Conservation (phyloP, 2,888 invertebrate genomes). For the Ischnus inquisitorius region DNA sequence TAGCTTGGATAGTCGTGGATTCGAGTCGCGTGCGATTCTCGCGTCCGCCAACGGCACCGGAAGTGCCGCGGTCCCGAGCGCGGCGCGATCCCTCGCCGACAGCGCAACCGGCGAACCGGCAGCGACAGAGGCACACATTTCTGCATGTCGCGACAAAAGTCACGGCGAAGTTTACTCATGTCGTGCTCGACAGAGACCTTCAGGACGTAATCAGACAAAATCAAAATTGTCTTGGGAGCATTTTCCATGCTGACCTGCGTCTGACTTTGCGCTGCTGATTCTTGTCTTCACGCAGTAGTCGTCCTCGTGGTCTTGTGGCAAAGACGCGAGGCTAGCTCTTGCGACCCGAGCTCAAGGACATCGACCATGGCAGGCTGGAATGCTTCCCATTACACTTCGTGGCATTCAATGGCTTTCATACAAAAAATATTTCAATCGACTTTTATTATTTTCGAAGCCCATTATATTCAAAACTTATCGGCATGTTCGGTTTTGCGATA, state of each 20-base stretch:
- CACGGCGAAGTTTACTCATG: not conserved
- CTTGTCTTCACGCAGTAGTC: too few species aligned
- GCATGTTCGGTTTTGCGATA: not conserved
- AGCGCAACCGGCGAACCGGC: conserved; percentile 1
- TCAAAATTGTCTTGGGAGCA: conserved; percentile 18
- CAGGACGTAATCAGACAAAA: conserved; percentile 18
- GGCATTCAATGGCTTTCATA: not conserved
- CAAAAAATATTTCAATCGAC: not conserved
- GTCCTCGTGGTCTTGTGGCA: not conserved
- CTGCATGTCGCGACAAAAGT: conserved; percentile 10
- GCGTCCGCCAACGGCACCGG: conserved; percentile 64
- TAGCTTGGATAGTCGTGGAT: conserved; percentile 30
- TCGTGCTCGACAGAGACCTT: not conserved
- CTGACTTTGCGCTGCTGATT: not conserved
- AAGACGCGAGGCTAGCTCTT: not conserved
- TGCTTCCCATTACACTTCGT: not conserved
- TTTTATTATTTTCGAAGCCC: not conserved
- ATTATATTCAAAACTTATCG: not conserved
- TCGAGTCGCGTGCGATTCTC: conserved; percentile 67
- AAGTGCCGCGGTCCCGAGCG: conserved; percentile 41
- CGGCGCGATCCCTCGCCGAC: conserved; percentile 35
- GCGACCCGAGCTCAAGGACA: not conserved
- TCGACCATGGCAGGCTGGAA: not conserved
- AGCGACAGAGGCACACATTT: conserved; percentile 14
- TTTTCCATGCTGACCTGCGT: not conserved